Conservation (phyloP, 2,888 invertebrate species). For the Azorinus chamasolen region DNA sequence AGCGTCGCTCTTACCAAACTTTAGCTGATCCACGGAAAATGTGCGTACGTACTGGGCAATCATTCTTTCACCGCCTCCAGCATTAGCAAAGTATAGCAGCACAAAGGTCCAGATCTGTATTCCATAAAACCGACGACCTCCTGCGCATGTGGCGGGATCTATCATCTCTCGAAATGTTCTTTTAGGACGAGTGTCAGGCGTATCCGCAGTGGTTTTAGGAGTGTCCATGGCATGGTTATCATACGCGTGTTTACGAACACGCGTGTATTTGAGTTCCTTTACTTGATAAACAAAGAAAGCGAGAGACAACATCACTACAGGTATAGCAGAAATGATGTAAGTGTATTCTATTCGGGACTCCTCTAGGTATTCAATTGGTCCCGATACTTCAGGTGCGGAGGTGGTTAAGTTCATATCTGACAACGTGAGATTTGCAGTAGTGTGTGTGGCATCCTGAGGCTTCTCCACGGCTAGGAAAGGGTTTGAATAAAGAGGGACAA, state of each 20-base stretch:
- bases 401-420: background rate
- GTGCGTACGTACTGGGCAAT: constrained; percentile 74
- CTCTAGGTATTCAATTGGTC: constrained; percentile 29
- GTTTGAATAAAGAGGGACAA: constrained; percentile 71
- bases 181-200: background rate
- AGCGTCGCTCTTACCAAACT: constrained; percentile 63
- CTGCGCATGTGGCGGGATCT: constrained; percentile 68
- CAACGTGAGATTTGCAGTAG: background rate
- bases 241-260: background rate
- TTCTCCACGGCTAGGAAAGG: constrained; percentile 70
- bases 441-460: background rate
- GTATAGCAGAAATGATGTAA: constrained; percentile 63
- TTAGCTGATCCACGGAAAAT: constrained; percentile 70
- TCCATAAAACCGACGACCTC: constrained; percentile 64
- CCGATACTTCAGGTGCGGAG: background rate
- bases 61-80: constrained; percentile 71
- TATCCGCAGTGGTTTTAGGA: background rate
- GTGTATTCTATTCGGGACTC: constrained; percentile 70
- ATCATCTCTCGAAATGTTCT: constrained; percentile 51
- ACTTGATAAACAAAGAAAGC: constrained; percentile 66
- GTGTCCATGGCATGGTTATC: background rate
- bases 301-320: constrained; percentile 52
- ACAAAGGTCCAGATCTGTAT: constrained; percentile 59
- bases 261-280: constrained; percentile 16
- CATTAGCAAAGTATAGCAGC: constrained; percentile 68